Conservation (phyloP, 2,113 vertebrate species). For the Rhynchopsitta pachyrhyncha region DNA sequence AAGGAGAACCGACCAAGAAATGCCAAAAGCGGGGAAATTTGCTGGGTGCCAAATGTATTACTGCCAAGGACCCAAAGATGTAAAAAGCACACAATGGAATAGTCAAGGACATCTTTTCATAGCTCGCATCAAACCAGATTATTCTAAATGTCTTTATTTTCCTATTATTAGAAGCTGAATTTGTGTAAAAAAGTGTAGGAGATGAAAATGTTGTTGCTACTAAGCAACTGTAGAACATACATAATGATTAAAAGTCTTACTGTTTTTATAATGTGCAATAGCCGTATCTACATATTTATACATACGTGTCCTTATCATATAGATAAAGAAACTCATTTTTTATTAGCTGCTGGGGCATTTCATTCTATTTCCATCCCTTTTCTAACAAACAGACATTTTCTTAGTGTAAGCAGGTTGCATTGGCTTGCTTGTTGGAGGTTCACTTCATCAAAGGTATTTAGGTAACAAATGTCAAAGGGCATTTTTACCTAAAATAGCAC, state of each 20-base stretch:
- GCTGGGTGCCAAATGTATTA: not conserved
- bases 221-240: not conserved
- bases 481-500: not conserved
- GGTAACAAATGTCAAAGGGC: not conserved
- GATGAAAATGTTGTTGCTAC: not conserved
- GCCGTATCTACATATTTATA: not conserved
- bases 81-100: not conserved
- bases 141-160: not conserved
- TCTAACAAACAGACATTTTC: not conserved
- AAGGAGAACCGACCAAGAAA: not conserved
- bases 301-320: not conserved
- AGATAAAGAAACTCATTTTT: not conserved
- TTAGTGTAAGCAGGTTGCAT: not conserved
- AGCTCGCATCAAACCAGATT: not conserved
- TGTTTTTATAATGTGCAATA: not conserved
- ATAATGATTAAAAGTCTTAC: not conserved
- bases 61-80: not conserved
- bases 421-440: not conserved
- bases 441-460: not conserved
- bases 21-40: not conserved
- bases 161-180: not conserved
- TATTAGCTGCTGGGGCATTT: not conserved
- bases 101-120: not conserved
- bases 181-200: not conserved
- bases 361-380: not conserved